Evolutionary conservation across 2,113 vertebrate genomes (phyloP), one percentile per base, ranked within the genome.

Genomic region (Urocitellus parryii): DNA sequence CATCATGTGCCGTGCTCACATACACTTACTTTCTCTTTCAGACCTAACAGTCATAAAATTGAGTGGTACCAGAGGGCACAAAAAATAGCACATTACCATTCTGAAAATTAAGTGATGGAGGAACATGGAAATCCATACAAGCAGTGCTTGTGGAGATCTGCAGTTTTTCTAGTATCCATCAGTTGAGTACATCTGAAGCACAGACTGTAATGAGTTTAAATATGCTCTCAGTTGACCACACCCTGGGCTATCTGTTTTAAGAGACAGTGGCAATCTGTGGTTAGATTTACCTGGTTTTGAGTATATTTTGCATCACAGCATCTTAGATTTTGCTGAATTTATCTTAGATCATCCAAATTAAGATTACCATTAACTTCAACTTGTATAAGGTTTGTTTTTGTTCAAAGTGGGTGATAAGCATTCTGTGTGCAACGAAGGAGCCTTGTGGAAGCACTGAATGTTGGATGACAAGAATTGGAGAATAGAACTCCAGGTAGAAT

Each of bases 361-460:
- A 88, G 39, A 48, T 42, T 87, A 8, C 34, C 1, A 48, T 80
- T 25, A 42, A 34, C 51, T 22, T 93, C 53, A 68, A 53, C n/a
- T 29, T 9, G 82, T 32, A 4, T 9, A 72, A 88, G 24, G 65
- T 81, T 94, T 92, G 51, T 42, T 89, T 93, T 85, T 93, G 53
- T 80, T 94, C 24, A 51, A 67, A 90, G 72, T 37, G 7, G 72
- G 27, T 78, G 5, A 74, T 65, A 53, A 82, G 12, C 1, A 90
- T 73, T 89, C 79, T 25, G 48, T 17, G 1, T 22, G 34, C 25
- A 96, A 37, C 1, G 3, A 65, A 91, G 45, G 45, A 61, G 34
- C 34, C 37, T 84, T 39, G 45, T 34, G 34, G 72, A 67, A 53
- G 12, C 25, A 74, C 22, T 85, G 18, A 95, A 37, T 24, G 72